A percentile compares a stretch with the other conserved stretches of the same genome.
Conservation (phyloP, 2,797 vertebrate genomes). For the Darevskia mixta region DNA sequence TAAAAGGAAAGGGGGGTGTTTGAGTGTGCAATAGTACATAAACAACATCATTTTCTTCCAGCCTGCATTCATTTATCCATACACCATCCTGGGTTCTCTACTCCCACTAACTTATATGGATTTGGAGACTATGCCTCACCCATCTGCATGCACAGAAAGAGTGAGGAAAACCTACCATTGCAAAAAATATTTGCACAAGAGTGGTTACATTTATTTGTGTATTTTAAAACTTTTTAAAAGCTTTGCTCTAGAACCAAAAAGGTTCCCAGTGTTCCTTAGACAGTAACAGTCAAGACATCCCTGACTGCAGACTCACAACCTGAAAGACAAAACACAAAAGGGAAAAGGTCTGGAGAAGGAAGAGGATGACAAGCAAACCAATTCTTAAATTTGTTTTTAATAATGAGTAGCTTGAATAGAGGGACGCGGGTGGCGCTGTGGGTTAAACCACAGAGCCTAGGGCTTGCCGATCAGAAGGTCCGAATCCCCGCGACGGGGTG, state of each 20-base stretch:
- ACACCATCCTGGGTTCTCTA: not conserved
- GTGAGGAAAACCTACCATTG: not conserved
- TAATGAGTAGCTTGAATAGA: not conserved
- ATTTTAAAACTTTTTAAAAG: not conserved
- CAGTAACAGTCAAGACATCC: not conserved
- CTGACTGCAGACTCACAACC: not conserved
- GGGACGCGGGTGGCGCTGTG: too few species aligned
- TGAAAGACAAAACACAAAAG: not conserved
- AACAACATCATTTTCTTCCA: not conserved
- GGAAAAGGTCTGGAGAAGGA: not conserved
- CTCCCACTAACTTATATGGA: not conserved
- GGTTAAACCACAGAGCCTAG: too few species aligned
- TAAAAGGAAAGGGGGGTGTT: not conserved
- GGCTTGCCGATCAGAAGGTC: too few species aligned
- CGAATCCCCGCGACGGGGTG: too few species aligned
- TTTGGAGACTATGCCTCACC: not conserved
- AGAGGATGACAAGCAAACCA: not conserved
- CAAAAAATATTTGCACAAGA: not conserved
- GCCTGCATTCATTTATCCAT: not conserved
- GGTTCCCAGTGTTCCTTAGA: not conserved
- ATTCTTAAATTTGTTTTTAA: not conserved
- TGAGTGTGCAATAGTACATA: not conserved
- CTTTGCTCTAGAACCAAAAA: not conserved
- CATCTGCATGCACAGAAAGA: not conserved
- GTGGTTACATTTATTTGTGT: not conserved